Conservation (phyloP, 2,888 invertebrate genomes). For the Clitarchus hookeri region DNA sequence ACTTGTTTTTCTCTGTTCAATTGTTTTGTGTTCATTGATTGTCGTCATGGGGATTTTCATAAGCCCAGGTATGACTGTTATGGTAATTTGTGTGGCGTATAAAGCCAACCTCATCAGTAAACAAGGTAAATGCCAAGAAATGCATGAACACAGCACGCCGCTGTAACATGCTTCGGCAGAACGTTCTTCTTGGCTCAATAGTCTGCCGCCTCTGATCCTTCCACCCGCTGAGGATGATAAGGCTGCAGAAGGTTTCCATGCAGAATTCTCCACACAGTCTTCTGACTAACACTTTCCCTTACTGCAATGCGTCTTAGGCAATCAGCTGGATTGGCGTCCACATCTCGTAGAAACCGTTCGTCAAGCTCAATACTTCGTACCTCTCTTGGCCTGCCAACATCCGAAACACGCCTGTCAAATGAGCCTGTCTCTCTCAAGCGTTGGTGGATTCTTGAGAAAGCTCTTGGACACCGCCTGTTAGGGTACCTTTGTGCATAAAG, state of each 20-base stretch:
- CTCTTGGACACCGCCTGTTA: not conserved
- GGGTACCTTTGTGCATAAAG: slow-evolving; percentile 5
- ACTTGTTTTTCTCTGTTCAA: too few species aligned
- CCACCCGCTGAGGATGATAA: not conserved
- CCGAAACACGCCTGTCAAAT: not conserved
- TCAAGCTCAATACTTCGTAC: slow-evolving; percentile 23
- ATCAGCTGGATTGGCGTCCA: not conserved
- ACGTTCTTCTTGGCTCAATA: not conserved
- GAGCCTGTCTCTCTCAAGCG: slow-evolving; percentile 22
- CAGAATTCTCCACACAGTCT: not conserved
- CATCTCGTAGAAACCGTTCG: slow-evolving; percentile 11
- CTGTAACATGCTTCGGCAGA: not conserved
- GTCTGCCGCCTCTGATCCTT: not conserved
- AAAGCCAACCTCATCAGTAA: not conserved
- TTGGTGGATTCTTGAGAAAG: slow-evolving; percentile 20
- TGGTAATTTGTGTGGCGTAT: not conserved
- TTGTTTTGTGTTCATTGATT: too few species aligned
- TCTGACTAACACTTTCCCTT: slow-evolving; percentile 22
- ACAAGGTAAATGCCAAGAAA: not conserved
- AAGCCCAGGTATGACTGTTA: too few species aligned
- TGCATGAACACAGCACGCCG: not conserved
- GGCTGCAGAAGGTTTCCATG: slow-evolving; percentile 2
- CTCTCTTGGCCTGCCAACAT: slow-evolving; percentile 6
- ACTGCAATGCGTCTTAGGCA: slow-evolving; percentile 15
- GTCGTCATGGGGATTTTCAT: too few species aligned